Conservation (phyloP, 2,888 invertebrate species). For the Eucera pruinosa region DNA sequence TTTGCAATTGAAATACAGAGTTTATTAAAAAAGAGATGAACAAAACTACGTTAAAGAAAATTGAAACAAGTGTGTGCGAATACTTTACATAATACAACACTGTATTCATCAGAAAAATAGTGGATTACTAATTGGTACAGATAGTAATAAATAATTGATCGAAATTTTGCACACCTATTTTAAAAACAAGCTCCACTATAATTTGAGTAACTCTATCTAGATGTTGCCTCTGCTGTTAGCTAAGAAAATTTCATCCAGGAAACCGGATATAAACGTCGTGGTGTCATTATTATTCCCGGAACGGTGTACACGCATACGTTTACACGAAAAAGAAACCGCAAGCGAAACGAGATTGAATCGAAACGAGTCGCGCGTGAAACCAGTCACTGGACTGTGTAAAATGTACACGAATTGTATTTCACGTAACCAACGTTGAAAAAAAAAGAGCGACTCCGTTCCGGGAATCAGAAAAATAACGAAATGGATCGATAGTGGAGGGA, state of each 20-base stretch:
- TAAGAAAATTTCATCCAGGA: background rate
- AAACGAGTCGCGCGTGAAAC: slow-evolving; percentile 50
- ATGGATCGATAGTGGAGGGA: slow-evolving; percentile 15
- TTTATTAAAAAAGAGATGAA: too few relatives aligned
- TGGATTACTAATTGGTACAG: too few relatives aligned
- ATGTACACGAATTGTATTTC: slow-evolving; percentile 32
- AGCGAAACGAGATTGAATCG: slow-evolving; percentile 32
- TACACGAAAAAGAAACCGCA: slow-evolving; percentile 23
- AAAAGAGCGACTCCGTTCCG: background rate
- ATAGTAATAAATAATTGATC: too few relatives aligned
- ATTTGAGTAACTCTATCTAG: background rate
- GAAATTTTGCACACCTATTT: background rate
- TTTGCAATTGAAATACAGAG: too few relatives aligned
- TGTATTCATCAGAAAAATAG: too few relatives aligned
- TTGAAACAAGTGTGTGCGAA: too few relatives aligned
- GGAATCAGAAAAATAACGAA: slow-evolving; percentile 18
- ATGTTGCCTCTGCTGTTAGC: too few relatives aligned
- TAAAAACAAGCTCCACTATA: background rate
- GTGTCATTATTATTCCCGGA: slow-evolving; percentile 24
- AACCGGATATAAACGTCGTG: slow-evolving; percentile 10
- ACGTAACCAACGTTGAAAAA: slow-evolving; percentile 22
- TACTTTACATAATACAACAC: too few relatives aligned
- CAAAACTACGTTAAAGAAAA: too few relatives aligned
- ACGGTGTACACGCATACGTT: slow-evolving; percentile 16
- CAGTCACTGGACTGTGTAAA: slow-evolving; percentile 40